phyloP scores from a whole-genome alignment of 2,888 invertebrate genomes.

The Lasioglossum calceatum region DNA sequence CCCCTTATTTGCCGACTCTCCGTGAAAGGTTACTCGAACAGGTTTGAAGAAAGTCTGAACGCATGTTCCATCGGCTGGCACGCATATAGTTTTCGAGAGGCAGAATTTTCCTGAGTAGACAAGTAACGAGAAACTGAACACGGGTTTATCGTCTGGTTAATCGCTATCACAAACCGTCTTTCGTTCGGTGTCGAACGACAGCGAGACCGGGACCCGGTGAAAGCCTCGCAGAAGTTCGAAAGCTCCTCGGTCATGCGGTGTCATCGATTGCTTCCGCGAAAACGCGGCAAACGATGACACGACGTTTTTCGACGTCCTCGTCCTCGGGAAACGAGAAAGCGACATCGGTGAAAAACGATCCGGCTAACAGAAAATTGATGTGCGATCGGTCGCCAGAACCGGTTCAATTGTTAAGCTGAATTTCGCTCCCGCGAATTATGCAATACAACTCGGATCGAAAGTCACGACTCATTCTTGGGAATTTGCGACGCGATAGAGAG shows the following conservation, averaged over 20 bases:
- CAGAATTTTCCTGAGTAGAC: neutral
- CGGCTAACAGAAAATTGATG: slow-evolving; percentile 53
- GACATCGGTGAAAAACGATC: slow-evolving; percentile 63
- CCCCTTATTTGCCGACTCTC: too few species aligned
- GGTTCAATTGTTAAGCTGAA: slow-evolving; percentile 17
- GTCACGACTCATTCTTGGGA: neutral
- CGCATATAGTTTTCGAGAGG: neutral
- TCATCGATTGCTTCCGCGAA: slow-evolving; percentile 61
- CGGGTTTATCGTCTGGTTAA: slow-evolving; percentile 57
- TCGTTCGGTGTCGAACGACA: slow-evolving; percentile 32
- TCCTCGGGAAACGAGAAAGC: slow-evolving; percentile 39
- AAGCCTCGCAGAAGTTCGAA: slow-evolving; percentile 68
- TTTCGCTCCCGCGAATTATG: neutral
- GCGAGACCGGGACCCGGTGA: slow-evolving; percentile 57
- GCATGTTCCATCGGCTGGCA: neutral
- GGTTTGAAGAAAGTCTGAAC: neutral
- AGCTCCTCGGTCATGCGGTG: slow-evolving; percentile 59
- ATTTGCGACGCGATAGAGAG: neutral
- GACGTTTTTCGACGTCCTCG: slow-evolving; percentile 26
- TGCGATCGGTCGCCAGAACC: slow-evolving; percentile 26
- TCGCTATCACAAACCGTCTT: slow-evolving; percentile 63
- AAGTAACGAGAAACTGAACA: slow-evolving; percentile 20
- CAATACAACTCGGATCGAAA: neutral
- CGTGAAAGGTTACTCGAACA: neutral
- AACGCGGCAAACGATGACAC: slow-evolving; percentile 53